Percentiles rank a stretch among this genome's conserved stretches.
Conservation (phyloP, 2,797 vertebrate genomes). For the Sylvia borin region DNA sequence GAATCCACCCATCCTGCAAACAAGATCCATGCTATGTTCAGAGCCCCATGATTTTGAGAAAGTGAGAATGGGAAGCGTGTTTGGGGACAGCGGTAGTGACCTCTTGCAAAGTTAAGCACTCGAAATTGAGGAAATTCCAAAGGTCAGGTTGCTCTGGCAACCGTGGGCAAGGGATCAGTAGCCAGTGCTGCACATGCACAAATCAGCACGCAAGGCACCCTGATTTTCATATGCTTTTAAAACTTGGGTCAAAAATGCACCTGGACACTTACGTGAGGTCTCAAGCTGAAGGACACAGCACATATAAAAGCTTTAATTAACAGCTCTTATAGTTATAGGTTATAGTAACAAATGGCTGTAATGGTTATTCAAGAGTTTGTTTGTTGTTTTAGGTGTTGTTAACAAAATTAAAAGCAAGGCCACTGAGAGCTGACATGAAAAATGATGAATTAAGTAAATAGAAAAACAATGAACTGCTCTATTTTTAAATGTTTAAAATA, state of each 20-base stretch:
- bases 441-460: background rate
- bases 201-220: background rate
- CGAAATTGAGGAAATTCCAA: constrained; percentile 35
- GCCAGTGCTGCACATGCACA: background rate
- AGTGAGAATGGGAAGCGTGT: background rate
- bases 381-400: background rate
- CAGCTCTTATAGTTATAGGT: background rate
- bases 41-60: background rate
- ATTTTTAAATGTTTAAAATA: background rate
- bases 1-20: background rate
- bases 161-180: background rate
- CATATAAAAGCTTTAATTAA: background rate
- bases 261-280: background rate
- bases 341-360: background rate
- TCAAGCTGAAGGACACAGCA: background rate
- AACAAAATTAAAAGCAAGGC: background rate
- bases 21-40: background rate
- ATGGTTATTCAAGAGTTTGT: background rate
- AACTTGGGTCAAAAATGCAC: background rate
- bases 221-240: background rate
- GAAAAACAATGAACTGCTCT: background rate
- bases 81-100: background rate
- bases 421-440: background rate
- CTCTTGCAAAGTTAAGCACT: background rate
- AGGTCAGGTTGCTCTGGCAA: constrained; percentile 32